Conservation (phyloP, 2,797 vertebrate species). For the Falco naumanni region DNA sequence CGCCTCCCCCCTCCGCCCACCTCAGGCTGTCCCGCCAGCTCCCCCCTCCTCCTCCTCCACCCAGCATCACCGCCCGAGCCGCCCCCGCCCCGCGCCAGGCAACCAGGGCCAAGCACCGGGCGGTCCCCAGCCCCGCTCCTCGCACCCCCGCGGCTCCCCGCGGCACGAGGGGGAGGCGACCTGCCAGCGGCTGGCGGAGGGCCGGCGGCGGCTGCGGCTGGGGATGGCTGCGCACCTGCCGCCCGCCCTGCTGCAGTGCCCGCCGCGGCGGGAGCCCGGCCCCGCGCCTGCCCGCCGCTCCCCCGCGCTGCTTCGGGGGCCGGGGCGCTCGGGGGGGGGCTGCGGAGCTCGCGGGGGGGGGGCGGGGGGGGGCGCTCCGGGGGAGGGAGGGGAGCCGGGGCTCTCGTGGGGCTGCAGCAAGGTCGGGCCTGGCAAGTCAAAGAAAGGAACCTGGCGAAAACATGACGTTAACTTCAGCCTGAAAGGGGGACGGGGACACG, state of each 20-base stretch:
- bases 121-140: neutral
- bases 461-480: neutral
- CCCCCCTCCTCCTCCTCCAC: neutral
- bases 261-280: too few relatives aligned
- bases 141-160: neutral
- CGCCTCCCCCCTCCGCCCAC: conserved; percentile 68
- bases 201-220: neutral
- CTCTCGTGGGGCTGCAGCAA: too few relatives aligned
- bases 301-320: too few relatives aligned
- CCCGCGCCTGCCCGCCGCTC: too few relatives aligned
- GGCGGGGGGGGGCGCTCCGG: too few relatives aligned
- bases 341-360: too few relatives aligned
- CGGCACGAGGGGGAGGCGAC: neutral
- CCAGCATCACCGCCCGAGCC: neutral
- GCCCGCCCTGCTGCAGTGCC: neutral
- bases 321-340: neutral
- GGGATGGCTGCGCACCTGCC: too few relatives aligned
- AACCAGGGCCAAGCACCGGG: neutral
- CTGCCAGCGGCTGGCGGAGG: neutral
- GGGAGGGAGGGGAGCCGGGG: too few relatives aligned
- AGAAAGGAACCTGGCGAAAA: neutral
- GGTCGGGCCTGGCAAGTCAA: neutral
- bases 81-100: neutral
- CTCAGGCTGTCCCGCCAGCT: conserved; percentile 76
- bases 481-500: neutral